Conservation (phyloP, 2,888 invertebrate species). For the Tetranychus piercei region DNA sequence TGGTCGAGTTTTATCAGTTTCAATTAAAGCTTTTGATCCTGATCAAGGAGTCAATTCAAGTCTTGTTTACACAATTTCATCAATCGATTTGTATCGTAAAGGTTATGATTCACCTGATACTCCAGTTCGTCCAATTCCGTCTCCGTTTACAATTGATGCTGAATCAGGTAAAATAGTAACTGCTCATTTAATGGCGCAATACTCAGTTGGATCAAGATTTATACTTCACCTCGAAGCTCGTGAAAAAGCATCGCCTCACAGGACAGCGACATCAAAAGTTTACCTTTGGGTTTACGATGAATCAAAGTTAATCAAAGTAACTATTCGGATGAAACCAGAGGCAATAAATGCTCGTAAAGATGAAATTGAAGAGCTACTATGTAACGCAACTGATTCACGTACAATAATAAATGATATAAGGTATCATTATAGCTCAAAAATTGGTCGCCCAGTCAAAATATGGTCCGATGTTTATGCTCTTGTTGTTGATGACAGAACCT, state of each 20-base stretch:
- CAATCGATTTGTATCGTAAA: slow-evolving; percentile 8
- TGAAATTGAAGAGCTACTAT: slow-evolving; percentile 34
- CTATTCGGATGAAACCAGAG: slow-evolving; percentile 58
- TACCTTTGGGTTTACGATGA: slow-evolving; percentile 79
- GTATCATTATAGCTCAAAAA: slow-evolving; percentile 39
- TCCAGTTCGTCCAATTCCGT: slow-evolving; percentile 43
- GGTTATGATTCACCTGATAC: slow-evolving; percentile 14
- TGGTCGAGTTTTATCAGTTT: slow-evolving; percentile 50
- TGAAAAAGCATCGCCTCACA: slow-evolving; percentile 56
- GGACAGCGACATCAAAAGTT: slow-evolving; percentile 55
- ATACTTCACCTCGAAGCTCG: slow-evolving; percentile 62
- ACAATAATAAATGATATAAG: slow-evolving; percentile 61
- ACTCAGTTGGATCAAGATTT: slow-evolving; percentile 61
- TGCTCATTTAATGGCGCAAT: slow-evolving; percentile 64
- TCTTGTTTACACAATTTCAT: slow-evolving; percentile 12
- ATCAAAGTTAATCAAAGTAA: slow-evolving; percentile 60
- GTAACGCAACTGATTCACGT: slow-evolving; percentile 53
- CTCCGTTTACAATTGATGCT: slow-evolving; percentile 57
- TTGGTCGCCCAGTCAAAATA: not conserved
- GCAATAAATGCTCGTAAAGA: slow-evolving; percentile 51
- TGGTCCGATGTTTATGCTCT: slow-evolving; percentile 11
- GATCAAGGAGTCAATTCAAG: slow-evolving; percentile 41
- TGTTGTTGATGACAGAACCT: slow-evolving; percentile 10
- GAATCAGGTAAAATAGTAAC: slow-evolving; percentile 51
- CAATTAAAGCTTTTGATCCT: slow-evolving; percentile 55